These are phyloP conservation scores for Trachelus tabidus DNA, from an alignment of 2,888 invertebrate species.

Conservation along the genomic window DNA sequence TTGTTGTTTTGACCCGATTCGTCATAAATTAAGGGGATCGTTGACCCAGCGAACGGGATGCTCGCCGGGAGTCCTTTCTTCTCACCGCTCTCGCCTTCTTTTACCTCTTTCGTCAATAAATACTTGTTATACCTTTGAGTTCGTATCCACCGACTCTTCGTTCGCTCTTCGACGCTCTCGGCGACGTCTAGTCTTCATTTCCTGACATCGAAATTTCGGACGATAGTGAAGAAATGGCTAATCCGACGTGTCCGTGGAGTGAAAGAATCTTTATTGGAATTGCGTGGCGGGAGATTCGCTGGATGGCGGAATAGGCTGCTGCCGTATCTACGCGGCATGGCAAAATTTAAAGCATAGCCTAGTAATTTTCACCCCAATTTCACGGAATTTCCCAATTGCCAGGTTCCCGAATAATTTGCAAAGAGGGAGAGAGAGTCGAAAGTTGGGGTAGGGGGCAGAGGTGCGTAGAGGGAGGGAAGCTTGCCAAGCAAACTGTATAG, in stretches of 20 bases:
- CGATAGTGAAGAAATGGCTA: neutral
- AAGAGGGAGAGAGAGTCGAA: slow-evolving; percentile 6
- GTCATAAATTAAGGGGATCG: slow-evolving; percentile 28
- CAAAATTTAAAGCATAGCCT: slow-evolving; percentile 35
- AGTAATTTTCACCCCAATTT: slow-evolving; percentile 44
- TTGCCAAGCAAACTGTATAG: neutral
- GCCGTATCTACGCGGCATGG: slow-evolving; percentile 11
- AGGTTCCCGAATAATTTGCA: slow-evolving; percentile 34
- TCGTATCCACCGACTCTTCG: neutral
- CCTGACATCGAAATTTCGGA: neutral
- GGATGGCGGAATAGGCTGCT: slow-evolving; percentile 14
- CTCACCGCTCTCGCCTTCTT: neutral
- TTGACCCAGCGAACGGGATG: neutral
- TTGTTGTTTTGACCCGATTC: slow-evolving; percentile 43
- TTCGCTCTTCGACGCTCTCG: neutral
- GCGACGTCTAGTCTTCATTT: neutral
- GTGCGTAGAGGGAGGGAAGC: slow-evolving; percentile 7
- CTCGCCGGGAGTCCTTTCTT: neutral
- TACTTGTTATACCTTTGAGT: neutral
- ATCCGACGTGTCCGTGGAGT: neutral
- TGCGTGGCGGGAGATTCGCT: slow-evolving; percentile 7
- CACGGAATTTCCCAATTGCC: slow-evolving; percentile 40
- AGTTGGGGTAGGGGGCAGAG: neutral
- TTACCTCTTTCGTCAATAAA: neutral
- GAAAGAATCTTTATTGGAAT: slow-evolving; percentile 14